phyloP scores from a whole-genome alignment of 2,113 vertebrate species.

The Spea multiplicata region DNA sequence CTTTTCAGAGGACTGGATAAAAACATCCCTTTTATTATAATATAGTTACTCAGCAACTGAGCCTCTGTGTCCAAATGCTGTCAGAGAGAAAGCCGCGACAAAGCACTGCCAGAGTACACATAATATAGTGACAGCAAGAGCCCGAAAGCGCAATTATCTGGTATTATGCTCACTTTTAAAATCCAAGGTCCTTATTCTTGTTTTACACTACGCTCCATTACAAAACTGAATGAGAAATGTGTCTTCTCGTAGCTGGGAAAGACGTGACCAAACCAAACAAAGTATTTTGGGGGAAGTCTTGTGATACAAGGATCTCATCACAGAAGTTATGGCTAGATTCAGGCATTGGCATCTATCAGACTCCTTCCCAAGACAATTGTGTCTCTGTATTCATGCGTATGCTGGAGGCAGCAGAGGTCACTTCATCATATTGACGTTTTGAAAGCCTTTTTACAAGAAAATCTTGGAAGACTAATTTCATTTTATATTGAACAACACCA shows the following conservation, averaged over 20 bases:
- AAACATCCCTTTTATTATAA: conserved; percentile 21
- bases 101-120: conserved; percentile 1
- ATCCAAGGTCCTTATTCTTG: neutral
- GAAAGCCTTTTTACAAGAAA: too few relatives aligned
- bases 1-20: neutral
- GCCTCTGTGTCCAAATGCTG: conserved; percentile 10
- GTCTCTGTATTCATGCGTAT: too few relatives aligned
- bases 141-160: neutral
- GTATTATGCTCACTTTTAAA: neutral
- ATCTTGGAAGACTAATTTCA: too few relatives aligned
- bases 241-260: neutral
- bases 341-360: too few relatives aligned
- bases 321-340: too few relatives aligned
- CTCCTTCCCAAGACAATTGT: too few relatives aligned
- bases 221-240: neutral
- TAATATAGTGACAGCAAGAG: neutral
- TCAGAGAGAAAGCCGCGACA: neutral
- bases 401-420: too few relatives aligned
- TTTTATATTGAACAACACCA: neutral
- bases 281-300: neutral
- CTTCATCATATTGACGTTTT: too few relatives aligned
- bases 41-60: neutral
- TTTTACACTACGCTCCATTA: neutral
- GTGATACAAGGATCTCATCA: too few relatives aligned
- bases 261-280: neutral